Evolutionary conservation across 2,888 invertebrate species (phyloP).

Genomic region (Rotaria sp.): DNA sequence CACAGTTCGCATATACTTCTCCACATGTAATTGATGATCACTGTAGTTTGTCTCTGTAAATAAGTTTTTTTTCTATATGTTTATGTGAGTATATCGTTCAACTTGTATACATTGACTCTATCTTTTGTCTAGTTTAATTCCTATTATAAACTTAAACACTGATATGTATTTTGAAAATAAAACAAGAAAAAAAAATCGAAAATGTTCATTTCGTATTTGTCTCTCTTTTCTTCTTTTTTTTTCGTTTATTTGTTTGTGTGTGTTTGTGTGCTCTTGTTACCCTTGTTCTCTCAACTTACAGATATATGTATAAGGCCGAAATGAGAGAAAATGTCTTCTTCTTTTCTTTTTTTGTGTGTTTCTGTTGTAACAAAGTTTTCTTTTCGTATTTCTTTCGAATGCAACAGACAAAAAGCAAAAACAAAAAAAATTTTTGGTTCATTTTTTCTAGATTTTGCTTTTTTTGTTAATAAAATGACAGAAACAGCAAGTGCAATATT

Average conservation of each 20-base stretch:
- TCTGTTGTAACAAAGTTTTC: slow-evolving; percentile 19
- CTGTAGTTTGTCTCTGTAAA: slow-evolving; percentile 20
- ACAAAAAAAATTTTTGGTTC: background rate
- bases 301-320: slow-evolving; percentile 22
- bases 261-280: background rate
- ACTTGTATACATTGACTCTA: slow-evolving; percentile 3
- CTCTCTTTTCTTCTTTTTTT: background rate
- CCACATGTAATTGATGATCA: background rate
- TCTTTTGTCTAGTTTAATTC: background rate
- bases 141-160: background rate
- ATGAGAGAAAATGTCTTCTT: slow-evolving; percentile 14
- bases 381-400: slow-evolving; percentile 1
- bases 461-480: background rate
- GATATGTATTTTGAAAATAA: background rate
- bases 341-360: background rate
- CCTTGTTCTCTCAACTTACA: slow-evolving; percentile 9
- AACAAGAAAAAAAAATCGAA: background rate
- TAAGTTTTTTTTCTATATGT: background rate
- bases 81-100: background rate
- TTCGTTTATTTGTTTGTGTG: background rate
- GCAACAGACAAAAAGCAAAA: slow-evolving; percentile 1
- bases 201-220: background rate
- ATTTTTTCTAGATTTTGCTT: background rate
- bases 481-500: background rate
- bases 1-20: background rate